Evolutionary conservation across 2,888 invertebrate genomes (phyloP).

Genomic region (Archaeoteleia sp.): DNA sequence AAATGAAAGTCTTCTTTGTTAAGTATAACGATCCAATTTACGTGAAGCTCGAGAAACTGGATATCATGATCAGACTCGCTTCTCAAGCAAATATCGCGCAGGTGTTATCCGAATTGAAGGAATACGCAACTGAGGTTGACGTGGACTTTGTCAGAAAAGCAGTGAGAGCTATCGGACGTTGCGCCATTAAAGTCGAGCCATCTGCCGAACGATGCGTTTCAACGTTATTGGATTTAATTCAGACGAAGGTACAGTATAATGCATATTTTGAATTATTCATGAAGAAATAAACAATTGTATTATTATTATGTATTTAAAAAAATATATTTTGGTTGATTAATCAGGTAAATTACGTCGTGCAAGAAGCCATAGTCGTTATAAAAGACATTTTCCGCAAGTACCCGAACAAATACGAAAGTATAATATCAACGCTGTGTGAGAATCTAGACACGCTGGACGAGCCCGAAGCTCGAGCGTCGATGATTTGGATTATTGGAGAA

Average conservation of each 20-base stretch:
- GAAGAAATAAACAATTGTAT: no score
- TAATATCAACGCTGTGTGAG: conserved; percentile 98
- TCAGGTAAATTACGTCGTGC: conserved; percentile 96
- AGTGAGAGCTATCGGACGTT: conserved; percentile 97
- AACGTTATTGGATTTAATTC: conserved; percentile 96
- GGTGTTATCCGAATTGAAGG: conserved; percentile 97
- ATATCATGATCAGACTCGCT: conserved; percentile 99
- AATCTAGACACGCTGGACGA: conserved; percentile 99
- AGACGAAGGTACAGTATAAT: conserved; percentile 89
- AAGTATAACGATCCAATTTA: conserved; percentile 99
- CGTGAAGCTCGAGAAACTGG: conserved; percentile 98
- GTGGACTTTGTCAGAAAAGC: conserved; percentile 99
- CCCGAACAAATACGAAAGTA: conserved; percentile 99
- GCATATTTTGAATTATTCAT: no score
- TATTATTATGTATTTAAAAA: no score
- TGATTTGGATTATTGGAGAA: conserved; percentile 97
- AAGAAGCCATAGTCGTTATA: conserved; percentile 99
- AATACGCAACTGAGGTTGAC: conserved; percentile 99
- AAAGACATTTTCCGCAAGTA: conserved; percentile 98
- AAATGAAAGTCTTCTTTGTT: conserved; percentile 99
- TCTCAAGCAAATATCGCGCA: conserved; percentile 99
- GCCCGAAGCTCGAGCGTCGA: conserved; percentile 98
- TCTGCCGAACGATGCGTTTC: conserved; percentile 99
- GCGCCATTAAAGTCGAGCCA: conserved; percentile 98
- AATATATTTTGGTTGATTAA: not conserved